These are phyloP conservation scores for Epistrophe grossulariae DNA, from an alignment of 2,888 invertebrate species.

Conservation along the genomic window DNA sequence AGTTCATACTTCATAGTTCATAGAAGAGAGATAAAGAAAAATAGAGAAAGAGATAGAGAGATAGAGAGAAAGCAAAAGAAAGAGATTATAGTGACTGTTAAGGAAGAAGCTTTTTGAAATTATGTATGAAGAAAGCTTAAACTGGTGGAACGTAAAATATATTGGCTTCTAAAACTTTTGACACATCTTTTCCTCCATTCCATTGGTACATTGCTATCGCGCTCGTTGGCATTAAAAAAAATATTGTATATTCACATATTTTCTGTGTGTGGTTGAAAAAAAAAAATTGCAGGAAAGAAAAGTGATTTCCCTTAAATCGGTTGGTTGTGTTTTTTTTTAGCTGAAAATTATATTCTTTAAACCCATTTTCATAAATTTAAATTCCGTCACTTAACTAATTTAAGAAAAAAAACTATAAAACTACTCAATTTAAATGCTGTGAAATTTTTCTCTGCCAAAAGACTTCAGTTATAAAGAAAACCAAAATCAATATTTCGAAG, in stretches of 20 bases:
- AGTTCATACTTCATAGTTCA: not conserved
- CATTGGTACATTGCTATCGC: constrained; percentile 64
- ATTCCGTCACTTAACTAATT: not conserved
- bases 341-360: constrained; percentile 6
- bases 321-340: constrained; percentile 12
- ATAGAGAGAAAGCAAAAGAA: not conserved
- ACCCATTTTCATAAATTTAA: not conserved
- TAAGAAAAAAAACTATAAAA: not conserved
- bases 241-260: constrained; percentile 60
- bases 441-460: constrained; percentile 46
- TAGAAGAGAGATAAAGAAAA: not conserved
- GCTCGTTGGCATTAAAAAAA: constrained; percentile 55
- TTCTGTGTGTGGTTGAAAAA: constrained; percentile 43
- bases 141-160: constrained; percentile 39
- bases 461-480: constrained; percentile 38
- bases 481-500: constrained; percentile 71
- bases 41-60: not conserved
- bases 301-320: constrained; percentile 22
- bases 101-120: constrained; percentile 34
- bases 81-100: not conserved
- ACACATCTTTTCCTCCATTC: constrained; percentile 50
- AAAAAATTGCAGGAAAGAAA: constrained; percentile 30
- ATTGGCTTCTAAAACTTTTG: constrained; percentile 23
- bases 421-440: constrained; percentile 36
- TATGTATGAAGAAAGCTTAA: constrained; percentile 2